A percentile compares a stretch with the other conserved stretches of the same genome.
phyloP scores from a whole-genome alignment of 2,113 vertebrate species.

The Ciconia boyciana region DNA sequence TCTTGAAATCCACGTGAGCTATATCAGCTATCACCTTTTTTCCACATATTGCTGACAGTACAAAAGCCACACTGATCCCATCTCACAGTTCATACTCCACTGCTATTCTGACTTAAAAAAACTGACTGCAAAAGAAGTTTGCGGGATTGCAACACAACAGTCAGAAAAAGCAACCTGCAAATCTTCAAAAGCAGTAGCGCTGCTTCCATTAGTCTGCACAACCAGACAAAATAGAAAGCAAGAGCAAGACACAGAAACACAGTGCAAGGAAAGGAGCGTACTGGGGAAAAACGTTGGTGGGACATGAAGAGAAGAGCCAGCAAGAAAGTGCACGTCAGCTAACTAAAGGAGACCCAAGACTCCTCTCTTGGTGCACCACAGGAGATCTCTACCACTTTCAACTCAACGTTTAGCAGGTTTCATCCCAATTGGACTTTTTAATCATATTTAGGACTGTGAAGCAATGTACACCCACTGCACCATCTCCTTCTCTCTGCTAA shows the following conservation, averaged over 20 bases:
- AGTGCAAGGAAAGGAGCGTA: background rate
- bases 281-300: background rate
- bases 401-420: background rate
- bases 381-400: background rate
- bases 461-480: background rate
- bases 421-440: background rate
- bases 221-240: background rate
- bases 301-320: background rate
- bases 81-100: background rate
- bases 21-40: background rate
- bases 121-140: background rate
- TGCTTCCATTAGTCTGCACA: background rate
- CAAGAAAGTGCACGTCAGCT: background rate
- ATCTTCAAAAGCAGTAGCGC: background rate
- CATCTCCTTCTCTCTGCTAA: background rate
- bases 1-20: background rate
- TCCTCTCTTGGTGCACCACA: background rate
- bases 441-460: background rate
- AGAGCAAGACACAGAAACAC: background rate
- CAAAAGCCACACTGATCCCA: background rate
- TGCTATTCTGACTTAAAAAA: background rate
- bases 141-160: background rate
- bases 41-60: background rate
- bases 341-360: background rate
- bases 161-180: background rate